Conservation (phyloP, 2,888 invertebrate genomes). For the Leucoptera coffeella region DNA sequence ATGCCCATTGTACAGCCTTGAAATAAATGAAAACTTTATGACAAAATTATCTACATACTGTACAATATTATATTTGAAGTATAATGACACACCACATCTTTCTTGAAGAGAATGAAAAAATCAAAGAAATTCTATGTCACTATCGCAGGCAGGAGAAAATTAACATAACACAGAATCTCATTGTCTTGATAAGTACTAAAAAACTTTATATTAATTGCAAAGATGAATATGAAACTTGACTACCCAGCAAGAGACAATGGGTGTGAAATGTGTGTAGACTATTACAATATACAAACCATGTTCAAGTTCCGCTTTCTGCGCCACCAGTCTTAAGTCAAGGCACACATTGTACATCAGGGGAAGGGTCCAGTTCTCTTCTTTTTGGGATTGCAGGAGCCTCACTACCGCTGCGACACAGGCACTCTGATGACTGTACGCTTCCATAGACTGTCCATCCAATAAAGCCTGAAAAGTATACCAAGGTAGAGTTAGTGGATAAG, state of each 20-base stretch:
- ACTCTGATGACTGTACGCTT: conserved; percentile 75
- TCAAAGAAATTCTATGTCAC: no score
- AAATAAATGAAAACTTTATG: no score
- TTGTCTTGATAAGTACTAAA: no score
- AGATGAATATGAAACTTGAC: no score
- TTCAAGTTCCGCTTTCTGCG: conserved; percentile 65
- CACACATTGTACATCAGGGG: conserved; percentile 88
- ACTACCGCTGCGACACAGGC: conserved; percentile 71
- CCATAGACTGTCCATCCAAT: conserved; percentile 42
- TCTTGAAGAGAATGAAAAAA: background rate
- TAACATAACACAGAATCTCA: no score
- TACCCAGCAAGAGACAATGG: no score
- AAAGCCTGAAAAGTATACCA: conserved; percentile 42
- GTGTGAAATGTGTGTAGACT: no score
- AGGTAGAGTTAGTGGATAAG: background rate
- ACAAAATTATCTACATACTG: no score
- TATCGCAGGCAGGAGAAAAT: no score
- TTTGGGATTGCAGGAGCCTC: conserved; percentile 77
- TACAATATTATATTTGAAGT: background rate
- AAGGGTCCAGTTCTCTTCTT: conserved; percentile 96
- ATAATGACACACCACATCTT: background rate
- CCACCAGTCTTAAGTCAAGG: conserved; percentile 80
- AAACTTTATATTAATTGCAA: no score
- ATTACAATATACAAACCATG: conserved; percentile 16
- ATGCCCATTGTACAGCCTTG: no score